Evolutionary conservation across 1,140 invertebrate species (phyloP), one percentile per base, ranked within the genome.

Genomic region (Eulimnadia texana): DNA sequence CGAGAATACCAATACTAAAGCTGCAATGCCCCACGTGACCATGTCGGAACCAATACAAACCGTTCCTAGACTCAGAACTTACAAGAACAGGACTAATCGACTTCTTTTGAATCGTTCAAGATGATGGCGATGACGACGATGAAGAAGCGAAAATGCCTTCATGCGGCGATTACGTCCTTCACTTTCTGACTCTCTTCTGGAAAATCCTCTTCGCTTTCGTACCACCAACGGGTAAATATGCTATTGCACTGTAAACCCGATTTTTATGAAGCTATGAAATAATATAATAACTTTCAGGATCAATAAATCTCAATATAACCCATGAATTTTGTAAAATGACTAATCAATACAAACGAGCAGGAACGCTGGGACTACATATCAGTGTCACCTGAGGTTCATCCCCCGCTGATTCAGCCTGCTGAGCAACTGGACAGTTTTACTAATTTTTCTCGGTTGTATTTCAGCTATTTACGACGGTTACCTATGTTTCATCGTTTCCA

Each of bases 201-300:
- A 99, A 99, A 76, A 76, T 99, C 57, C 72, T 97, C 24, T 99
- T 98, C 74, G 95, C 95, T 51, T 93, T 94, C 72, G 88, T 98
- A 58, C 96, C 96, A 65, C 95, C 96, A 23, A 98, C 96, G 75
- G 93, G 93, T 96, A 42, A 42, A 6, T 6, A 9, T 6, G 6
- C 33, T 16, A 42, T n/a, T n/a, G n/a, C n/a, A n/a, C n/a, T n/a
- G n/a, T n/a, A n/a, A n/a, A n/a, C n/a, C n/a, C n/a, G n/a, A n/a
- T n/a, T n/a, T n/a, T n/a, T n/a, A n/a, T n/a, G n/a, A n/a, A n/a
- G n/a, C n/a, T n/a, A n/a, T n/a, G n/a, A n/a, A n/a, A n/a, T n/a
- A n/a, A n/a, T n/a, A n/a, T n/a, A n/a, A n/a, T n/a, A n/a, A n/a
- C n/a, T n/a, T n/a, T n/a, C n/a, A n/a, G n/a, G n/a, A n/a, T n/a